Conservation (phyloP, 2,113 vertebrate genomes). For the Andinoacara biseriatus region DNA sequence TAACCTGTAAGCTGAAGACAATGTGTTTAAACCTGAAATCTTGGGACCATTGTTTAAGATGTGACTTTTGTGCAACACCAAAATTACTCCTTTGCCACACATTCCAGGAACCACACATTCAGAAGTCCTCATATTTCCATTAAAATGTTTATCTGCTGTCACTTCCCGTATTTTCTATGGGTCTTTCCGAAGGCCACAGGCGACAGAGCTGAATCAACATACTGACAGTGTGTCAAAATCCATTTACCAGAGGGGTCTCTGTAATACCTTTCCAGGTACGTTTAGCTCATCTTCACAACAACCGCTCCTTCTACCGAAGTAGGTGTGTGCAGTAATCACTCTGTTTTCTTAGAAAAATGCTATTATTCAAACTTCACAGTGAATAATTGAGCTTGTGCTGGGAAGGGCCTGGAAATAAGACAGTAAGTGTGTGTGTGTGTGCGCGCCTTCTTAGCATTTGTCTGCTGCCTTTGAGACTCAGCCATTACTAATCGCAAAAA, state of each 20-base stretch:
- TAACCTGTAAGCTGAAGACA: background rate
- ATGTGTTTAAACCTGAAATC: background rate
- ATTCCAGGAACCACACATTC: background rate
- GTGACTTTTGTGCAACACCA: background rate
- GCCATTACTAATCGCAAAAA: constrained; percentile 80
- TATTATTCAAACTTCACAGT: constrained; percentile 73
- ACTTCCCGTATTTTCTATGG: constrained; percentile 19
- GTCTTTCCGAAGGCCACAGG: constrained; percentile 9
- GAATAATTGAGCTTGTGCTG: constrained; percentile 71
- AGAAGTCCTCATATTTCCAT: background rate
- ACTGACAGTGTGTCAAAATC: constrained; percentile 22
- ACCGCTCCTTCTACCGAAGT: constrained; percentile 35
- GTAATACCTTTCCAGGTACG: constrained; percentile 56
- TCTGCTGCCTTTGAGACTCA: constrained; percentile 76
- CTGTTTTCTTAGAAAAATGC: constrained; percentile 62
- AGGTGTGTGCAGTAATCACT: constrained; percentile 23
- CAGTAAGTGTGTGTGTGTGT: constrained; percentile 19
- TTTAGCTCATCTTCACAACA: constrained; percentile 44
- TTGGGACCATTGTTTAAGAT: background rate
- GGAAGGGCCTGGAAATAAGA: constrained; percentile 52
- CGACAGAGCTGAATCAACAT: constrained; percentile 23
- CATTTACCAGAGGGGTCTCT: constrained; percentile 40
- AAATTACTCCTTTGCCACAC: accelerated
- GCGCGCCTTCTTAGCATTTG: constrained; percentile 71
- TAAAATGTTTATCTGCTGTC: background rate